These are phyloP conservation scores for Cherax quadricarinatus DNA, from an alignment of 1,140 invertebrate species.

Conservation along the genomic window DNA sequence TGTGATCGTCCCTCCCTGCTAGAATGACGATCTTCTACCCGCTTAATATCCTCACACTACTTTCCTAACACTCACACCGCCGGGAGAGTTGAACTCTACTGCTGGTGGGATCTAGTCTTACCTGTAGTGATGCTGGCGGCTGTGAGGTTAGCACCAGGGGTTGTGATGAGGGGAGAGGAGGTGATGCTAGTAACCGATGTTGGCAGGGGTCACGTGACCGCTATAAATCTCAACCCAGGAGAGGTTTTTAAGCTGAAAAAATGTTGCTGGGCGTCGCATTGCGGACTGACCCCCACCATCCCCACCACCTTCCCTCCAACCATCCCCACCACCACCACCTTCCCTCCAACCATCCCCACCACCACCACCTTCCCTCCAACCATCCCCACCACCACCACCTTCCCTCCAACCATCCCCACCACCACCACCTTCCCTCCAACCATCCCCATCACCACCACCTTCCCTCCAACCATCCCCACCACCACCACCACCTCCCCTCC, in stretches of 20 bases:
- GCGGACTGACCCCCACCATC: constrained; percentile 2
- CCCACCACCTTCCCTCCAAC: background rate
- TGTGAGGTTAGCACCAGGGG: background rate
- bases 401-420: background rate
- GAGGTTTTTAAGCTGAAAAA: constrained; percentile 3
- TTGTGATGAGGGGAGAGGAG: background rate
- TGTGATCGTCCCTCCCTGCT: background rate
- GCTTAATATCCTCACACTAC: too few relatives aligned
- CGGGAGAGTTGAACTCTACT: background rate
- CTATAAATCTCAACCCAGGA: background rate
- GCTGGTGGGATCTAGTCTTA: background rate
- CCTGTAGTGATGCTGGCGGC: background rate
- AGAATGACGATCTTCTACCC: too few relatives aligned
- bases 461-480: background rate
- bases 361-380: too few relatives aligned
- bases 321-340: background rate
- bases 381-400: background rate
- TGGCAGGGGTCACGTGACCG: background rate
- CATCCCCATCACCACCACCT: background rate
- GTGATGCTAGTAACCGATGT: background rate
- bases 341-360: too few relatives aligned
- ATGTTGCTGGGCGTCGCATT: background rate
- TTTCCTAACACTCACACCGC: background rate
- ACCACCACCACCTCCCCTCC: background rate
- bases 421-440: background rate